phyloP scores from a whole-genome alignment of 2,113 vertebrate genomes.

The Callithrix jacchus region DNA sequence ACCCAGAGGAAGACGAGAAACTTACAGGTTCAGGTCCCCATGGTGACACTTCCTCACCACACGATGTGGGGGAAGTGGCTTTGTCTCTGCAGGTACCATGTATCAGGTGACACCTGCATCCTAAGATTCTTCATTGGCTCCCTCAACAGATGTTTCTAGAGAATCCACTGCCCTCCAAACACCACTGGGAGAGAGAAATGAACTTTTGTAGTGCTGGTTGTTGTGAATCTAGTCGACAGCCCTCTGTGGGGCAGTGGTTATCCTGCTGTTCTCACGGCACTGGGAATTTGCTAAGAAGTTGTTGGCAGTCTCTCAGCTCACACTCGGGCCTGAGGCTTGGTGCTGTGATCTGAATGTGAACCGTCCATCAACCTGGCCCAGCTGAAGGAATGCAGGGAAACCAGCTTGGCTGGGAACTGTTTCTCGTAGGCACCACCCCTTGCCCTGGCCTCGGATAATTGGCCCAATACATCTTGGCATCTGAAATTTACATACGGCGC shows the following conservation, averaged over 20 bases:
- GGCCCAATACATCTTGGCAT: constrained; percentile 82
- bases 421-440: constrained; percentile 61
- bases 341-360: constrained; percentile 55
- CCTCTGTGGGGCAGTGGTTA: not conserved
- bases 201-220: not conserved
- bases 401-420: constrained; percentile 66
- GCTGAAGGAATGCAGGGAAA: constrained; percentile 76
- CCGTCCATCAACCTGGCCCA: constrained; percentile 69
- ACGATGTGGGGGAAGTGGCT: not conserved
- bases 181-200: not conserved
- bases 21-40: not conserved
- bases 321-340: constrained; percentile 68
- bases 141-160: not conserved
- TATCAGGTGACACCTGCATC: not conserved
- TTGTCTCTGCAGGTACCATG: not conserved
- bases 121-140: not conserved
- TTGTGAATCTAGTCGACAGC: not conserved
- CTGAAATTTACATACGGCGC: constrained; percentile 75
- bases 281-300: constrained; percentile 63
- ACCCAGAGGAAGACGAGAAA: not conserved
- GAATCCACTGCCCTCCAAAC: not conserved
- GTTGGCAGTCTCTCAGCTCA: constrained; percentile 66
- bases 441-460: constrained; percentile 80
- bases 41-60: not conserved
- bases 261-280: not conserved